A percentile compares a stretch with the other conserved stretches of the same genome.
These are phyloP conservation scores for Shargacucullia verbasci DNA, from an alignment of 2,888 invertebrate genomes.

Conservation along the genomic window DNA sequence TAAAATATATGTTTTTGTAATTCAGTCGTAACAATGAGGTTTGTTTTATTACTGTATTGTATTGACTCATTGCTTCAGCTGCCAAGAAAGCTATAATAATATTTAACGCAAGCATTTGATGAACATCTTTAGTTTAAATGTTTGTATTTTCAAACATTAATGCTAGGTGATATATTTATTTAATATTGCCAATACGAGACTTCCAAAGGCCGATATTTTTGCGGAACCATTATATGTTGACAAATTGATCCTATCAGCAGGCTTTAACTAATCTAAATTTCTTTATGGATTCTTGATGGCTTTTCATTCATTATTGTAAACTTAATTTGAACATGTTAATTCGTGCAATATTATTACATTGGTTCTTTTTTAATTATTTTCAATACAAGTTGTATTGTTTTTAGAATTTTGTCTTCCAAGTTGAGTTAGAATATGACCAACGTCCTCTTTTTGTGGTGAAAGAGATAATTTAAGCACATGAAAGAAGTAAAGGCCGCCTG, in stretches of 20 bases:
- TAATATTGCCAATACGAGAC: constrained; percentile 7
- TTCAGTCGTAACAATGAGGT: not conserved
- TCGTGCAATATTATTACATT: constrained; percentile 62
- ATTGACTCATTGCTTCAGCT: constrained; percentile 3
- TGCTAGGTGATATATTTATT: not conserved
- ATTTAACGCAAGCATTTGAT: constrained; percentile 26
- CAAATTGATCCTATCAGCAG: constrained; percentile 38
- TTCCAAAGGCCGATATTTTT: constrained; percentile 39
- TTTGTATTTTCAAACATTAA: constrained; percentile 20
- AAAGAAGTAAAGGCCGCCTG: constrained; percentile 25
- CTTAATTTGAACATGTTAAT: constrained; percentile 29
- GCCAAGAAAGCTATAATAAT: constrained; percentile 15
- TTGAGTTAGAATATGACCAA: constrained; percentile 38
- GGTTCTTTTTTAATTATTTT: constrained; percentile 40
- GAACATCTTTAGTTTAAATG: constrained; percentile 4
- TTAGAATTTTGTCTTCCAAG: constrained; percentile 67
- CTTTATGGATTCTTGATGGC: constrained; percentile 16
- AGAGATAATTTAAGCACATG: constrained; percentile 23
- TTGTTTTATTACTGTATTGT: constrained; percentile 5
- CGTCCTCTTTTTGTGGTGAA: constrained; percentile 35
- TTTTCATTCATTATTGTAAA: constrained; percentile 31
- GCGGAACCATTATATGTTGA: constrained; percentile 26
- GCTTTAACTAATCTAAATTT: constrained; percentile 34
- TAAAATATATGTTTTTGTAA: no score
- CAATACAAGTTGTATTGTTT: constrained; percentile 47